Evolutionary conservation across 1,140 invertebrate genomes (phyloP), one percentile per base, ranked within the genome.

Genomic region (Drosophila persimilis): DNA sequence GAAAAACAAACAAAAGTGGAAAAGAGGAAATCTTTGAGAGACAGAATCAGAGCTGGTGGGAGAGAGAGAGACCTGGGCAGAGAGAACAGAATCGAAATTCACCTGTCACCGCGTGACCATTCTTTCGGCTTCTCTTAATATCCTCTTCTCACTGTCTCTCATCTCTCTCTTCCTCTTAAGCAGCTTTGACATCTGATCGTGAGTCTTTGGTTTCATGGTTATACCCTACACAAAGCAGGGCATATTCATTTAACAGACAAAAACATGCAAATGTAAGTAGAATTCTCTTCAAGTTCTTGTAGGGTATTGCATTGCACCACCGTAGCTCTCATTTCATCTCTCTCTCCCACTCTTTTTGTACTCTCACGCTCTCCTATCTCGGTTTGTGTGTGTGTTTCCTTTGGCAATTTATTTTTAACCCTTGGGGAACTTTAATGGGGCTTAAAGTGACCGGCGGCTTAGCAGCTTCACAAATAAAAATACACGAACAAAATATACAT

Each of bases 391-490:
- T 31, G 17, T 31, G 8, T 35, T 20, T 11, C 20, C 17, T 17
- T 52, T 41, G 51, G 13, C 44, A 47, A 54, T 52, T 61, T 67
- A 77, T 74, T 74, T 78, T 57, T 57, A 69, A 61, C 64, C 72
- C 64, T 62, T 58, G 64, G 56, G 55, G 73, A 76, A 61, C 53
- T 75, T 76, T 76, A 81, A 81, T 77, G 69, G 60, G 11, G 78
- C 78, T 81, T 81, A 81, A 69, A 64, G 45, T 55, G 72, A 65
- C 60, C 73, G 24, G 0, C 24, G 61, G 79, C 64, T 74, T 43
- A 54, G 51, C 45, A 41, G 51, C 53, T 46, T 29, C 48, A 20
- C 35, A 60, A 47, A 65, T 45, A 48, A 57, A 59, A 60, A 70
- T 46, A 70, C 43, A 3, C 8, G 8, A 41, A 73, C 58, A 53